A percentile compares a stretch with the other conserved stretches of the same genome.
These are phyloP conservation scores for Thera obeliscata DNA, from an alignment of 2,888 invertebrate species.

Conservation along the genomic window DNA sequence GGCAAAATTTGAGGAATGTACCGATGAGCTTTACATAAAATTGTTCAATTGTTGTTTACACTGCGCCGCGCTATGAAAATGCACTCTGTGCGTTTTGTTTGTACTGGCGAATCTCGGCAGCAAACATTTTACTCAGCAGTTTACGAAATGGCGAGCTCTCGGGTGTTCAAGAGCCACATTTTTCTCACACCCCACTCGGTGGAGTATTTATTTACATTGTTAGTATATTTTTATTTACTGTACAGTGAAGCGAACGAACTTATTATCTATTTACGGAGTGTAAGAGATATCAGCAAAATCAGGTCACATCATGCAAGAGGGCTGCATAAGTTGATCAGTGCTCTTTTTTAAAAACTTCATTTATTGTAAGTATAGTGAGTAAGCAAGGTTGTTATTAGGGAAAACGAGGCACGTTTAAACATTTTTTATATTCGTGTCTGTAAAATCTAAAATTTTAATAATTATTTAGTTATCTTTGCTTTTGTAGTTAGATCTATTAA, in stretches of 20 bases:
- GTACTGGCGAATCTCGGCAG: constrained; percentile 51
- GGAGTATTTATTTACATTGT: constrained; percentile 40
- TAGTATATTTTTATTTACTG: constrained; percentile 20
- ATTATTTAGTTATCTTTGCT: no score
- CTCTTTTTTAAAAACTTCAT: no score
- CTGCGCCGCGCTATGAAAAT: constrained; percentile 47
- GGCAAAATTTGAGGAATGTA: constrained; percentile 9
- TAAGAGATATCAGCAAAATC: no score
- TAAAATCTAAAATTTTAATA: no score
- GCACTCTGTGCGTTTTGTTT: constrained; percentile 57
- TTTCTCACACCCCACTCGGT: constrained; percentile 39
- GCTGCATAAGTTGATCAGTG: no score
- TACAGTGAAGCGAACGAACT: constrained; percentile 27
- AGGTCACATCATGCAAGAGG: no score
- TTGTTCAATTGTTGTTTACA: constrained; percentile 45
- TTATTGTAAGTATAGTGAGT: no score
- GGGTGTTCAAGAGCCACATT: constrained; percentile 42
- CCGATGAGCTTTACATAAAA: constrained; percentile 17
- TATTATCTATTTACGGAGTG: no score
- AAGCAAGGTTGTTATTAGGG: no score
- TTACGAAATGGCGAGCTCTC: constrained; percentile 49
- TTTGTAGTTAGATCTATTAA: no score
- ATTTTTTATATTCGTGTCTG: no score
- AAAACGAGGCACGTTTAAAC: no score
- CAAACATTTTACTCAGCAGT: constrained; percentile 57